A percentile compares a stretch with the other conserved stretches of the same genome.
phyloP scores from a whole-genome alignment of 2,797 vertebrate genomes.

The Coregonus sp. region DNA sequence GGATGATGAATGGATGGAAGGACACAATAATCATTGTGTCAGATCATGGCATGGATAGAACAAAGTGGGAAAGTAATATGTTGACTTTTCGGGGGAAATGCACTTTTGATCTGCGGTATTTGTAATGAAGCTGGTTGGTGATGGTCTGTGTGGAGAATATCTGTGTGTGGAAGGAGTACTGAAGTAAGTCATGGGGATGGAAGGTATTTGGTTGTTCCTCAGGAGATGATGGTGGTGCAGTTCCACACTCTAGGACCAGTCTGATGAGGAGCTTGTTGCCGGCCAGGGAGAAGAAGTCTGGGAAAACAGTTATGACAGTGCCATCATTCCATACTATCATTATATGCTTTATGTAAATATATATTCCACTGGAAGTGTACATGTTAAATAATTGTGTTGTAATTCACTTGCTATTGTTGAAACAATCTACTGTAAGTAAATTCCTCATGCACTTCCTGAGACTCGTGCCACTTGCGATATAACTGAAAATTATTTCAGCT shows the following conservation, averaged over 20 bases:
- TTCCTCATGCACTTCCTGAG: conserved; percentile 35
- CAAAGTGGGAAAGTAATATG: conserved; percentile 17
- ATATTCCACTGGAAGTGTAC: conserved; percentile 59
- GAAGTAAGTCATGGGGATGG: conserved; percentile 3
- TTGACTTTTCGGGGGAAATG: conserved; percentile 32
- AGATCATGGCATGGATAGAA: background rate
- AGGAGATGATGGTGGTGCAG: conserved; percentile 7
- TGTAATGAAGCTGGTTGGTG: conserved; percentile 23
- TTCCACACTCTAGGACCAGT: background rate
- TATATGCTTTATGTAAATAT: conserved; percentile 50
- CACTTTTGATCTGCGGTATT: conserved; percentile 40
- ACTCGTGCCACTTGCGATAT: conserved; percentile 29
- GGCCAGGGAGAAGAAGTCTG: conserved; percentile 17
- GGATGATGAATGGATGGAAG: conserved; percentile 6
- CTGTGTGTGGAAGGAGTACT: conserved; percentile 2
- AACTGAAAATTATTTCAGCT: conserved; percentile 45
- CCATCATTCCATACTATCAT: conserved; percentile 59
- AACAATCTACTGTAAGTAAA: conserved; percentile 47
- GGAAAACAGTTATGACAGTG: conserved; percentile 52
- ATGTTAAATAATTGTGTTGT: conserved; percentile 57
- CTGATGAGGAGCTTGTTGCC: conserved; percentile 27
- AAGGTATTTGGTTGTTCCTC: background rate
- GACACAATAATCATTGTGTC: background rate
- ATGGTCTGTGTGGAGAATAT: conserved; percentile 19
- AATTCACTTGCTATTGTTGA: conserved; percentile 49